Conservation (phyloP, 2,113 vertebrate genomes). For the Urocolius indicus region DNA sequence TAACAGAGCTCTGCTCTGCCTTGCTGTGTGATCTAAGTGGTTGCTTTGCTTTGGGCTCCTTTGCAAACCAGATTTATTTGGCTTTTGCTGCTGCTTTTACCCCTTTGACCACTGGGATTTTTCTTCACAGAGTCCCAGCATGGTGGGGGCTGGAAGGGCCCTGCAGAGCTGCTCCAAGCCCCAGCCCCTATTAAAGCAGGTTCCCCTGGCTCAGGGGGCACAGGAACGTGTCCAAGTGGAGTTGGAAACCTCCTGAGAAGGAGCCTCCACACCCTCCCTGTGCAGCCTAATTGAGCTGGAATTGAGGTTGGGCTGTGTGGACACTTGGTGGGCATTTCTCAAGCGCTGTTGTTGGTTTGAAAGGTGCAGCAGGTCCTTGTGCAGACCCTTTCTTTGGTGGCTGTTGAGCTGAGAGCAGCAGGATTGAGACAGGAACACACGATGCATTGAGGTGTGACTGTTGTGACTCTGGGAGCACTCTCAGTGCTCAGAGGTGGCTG, state of each 20-base stretch:
- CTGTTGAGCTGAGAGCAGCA: background rate
- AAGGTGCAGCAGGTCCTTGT: background rate
- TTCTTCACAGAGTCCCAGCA: background rate
- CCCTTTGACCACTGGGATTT: background rate
- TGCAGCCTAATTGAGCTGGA: background rate
- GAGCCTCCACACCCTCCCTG: too few relatives aligned
- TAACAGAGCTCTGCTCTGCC: fast-evolving
- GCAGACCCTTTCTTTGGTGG: background rate
- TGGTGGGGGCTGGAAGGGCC: too few relatives aligned
- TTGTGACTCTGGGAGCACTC: background rate
- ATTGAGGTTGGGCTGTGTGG: background rate
- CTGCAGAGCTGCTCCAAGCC: too few relatives aligned
- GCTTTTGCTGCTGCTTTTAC: background rate
- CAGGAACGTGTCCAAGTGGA: too few relatives aligned
- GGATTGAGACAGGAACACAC: background rate
- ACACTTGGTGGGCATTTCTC: background rate
- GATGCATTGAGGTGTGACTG: background rate
- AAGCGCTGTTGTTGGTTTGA: background rate
- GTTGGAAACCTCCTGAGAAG: too few relatives aligned
- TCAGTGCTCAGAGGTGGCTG: background rate
- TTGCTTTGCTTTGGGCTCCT: background rate
- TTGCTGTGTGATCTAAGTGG: background rate
- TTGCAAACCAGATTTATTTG: background rate
- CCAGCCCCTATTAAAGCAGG: too few relatives aligned
- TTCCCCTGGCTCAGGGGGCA: too few relatives aligned